Conservation (phyloP, 2,888 invertebrate genomes). For the Belgica antarctica region DNA sequence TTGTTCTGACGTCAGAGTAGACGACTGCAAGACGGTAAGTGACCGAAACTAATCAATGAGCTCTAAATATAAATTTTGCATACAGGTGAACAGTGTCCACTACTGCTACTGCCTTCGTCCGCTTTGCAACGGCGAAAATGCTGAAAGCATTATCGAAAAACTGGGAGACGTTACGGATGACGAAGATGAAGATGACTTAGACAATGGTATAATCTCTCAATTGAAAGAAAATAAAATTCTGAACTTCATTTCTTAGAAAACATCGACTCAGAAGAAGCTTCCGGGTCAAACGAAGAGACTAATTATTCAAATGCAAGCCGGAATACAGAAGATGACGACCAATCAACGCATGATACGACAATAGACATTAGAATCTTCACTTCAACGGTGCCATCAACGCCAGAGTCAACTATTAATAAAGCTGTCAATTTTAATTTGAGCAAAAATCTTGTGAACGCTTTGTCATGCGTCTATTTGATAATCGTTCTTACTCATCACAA, state of each 20-base stretch:
- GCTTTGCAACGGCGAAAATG: constrained; percentile 18
- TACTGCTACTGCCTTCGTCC: constrained; percentile 14
- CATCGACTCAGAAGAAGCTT: neutral
- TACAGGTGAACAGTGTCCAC: neutral
- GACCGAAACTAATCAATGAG: no score
- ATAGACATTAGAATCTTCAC: neutral
- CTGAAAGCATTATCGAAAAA: constrained; percentile 20
- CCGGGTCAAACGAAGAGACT: neutral
- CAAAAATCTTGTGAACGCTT: neutral
- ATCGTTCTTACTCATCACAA: neutral
- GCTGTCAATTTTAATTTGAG: constrained; percentile 26
- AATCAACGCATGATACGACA: neutral
- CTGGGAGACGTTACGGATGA: neutral
- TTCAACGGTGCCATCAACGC: neutral
- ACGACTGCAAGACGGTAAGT: no score
- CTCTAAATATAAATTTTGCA: no score
- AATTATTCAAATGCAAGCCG: neutral
- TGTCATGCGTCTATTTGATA: neutral
- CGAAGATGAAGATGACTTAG: neutral
- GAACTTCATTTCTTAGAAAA: no score
- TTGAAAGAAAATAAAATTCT: no score
- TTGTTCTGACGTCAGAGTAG: neutral
- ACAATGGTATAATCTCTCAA: no score
- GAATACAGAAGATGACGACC: neutral
- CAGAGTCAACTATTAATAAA: neutral